These are phyloP conservation scores for Apolygus lucorum DNA, from an alignment of 1,140 invertebrate genomes.

Conservation along the genomic window DNA sequence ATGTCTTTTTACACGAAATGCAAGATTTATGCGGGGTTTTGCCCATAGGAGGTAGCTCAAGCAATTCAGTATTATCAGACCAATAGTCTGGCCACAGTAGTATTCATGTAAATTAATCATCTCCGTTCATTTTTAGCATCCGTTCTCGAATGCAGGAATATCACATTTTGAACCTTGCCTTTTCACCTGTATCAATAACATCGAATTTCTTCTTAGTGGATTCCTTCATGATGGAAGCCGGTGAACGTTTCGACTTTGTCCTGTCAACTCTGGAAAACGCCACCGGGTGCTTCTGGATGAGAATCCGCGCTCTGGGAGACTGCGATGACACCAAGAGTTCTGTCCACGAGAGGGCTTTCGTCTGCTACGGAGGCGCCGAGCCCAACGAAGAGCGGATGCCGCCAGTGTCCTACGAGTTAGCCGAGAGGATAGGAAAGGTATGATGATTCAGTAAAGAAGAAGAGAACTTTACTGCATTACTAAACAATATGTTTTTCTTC, in stretches of 20 bases:
- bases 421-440: slow-evolving; percentile 23
- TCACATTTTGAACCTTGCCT: too few species aligned
- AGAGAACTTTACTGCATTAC: background rate
- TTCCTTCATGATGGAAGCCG: slow-evolving; percentile 36
- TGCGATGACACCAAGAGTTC: slow-evolving; percentile 35
- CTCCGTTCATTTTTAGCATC: too few species aligned
- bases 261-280: slow-evolving; percentile 39
- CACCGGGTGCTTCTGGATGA: slow-evolving; percentile 44
- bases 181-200: too few species aligned
- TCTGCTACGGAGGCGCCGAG: slow-evolving; percentile 26
- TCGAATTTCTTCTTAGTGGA: slow-evolving; percentile 30
- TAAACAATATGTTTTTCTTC: too few species aligned
- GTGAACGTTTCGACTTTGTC: slow-evolving; percentile 48
- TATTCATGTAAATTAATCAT: too few species aligned
- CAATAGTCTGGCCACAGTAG: too few species aligned
- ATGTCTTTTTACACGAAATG: too few species aligned
- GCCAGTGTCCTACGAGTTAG: slow-evolving; percentile 21
- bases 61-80: too few species aligned
- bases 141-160: too few species aligned
- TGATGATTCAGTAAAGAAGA: background rate
- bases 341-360: slow-evolving; percentile 26
- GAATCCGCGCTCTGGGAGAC: slow-evolving; percentile 40
- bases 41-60: too few species aligned
- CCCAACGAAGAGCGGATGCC: background rate
- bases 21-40: too few species aligned